Percentiles rank a stretch among this genome's conserved stretches.
phyloP scores from a whole-genome alignment of 2,888 invertebrate species.

The Drepanosiphum platanoidis region DNA sequence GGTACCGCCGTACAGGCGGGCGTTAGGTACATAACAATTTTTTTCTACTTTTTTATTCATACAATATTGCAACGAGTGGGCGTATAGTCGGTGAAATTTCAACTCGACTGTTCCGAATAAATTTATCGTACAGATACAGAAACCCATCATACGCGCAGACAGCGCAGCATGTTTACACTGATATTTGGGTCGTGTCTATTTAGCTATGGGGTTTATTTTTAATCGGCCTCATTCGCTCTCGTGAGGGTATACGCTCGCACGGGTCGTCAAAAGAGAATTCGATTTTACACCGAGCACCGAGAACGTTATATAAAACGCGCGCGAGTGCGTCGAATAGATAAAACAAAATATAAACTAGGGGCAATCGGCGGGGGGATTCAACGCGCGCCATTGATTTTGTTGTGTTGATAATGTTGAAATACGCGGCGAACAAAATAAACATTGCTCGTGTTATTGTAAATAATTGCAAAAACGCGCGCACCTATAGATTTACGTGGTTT shows the following conservation, averaged over 20 bases:
- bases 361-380: no score
- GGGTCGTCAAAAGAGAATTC: conserved; percentile 3
- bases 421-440: no score
- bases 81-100: background rate
- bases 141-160: background rate
- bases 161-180: conserved; percentile 30
- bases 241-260: conserved; percentile 25
- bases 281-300: background rate
- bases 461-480: no score
- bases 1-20: no score
- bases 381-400: no score
- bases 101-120: conserved; percentile 19
- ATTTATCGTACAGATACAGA: conserved; percentile 1
- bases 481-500: no score
- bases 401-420: no score
- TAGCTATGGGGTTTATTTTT: conserved; percentile 52
- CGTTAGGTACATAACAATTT: background rate
- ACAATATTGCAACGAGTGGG: background rate
- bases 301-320: background rate
- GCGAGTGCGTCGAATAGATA: no score
- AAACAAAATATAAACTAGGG: background rate
- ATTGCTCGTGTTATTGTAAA: no score
- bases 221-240: conserved; percentile 49
- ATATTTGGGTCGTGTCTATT: conserved; percentile 50
- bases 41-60: no score